phyloP scores from a whole-genome alignment of 2,888 invertebrate genomes.

The Hemaris fuciformis region DNA sequence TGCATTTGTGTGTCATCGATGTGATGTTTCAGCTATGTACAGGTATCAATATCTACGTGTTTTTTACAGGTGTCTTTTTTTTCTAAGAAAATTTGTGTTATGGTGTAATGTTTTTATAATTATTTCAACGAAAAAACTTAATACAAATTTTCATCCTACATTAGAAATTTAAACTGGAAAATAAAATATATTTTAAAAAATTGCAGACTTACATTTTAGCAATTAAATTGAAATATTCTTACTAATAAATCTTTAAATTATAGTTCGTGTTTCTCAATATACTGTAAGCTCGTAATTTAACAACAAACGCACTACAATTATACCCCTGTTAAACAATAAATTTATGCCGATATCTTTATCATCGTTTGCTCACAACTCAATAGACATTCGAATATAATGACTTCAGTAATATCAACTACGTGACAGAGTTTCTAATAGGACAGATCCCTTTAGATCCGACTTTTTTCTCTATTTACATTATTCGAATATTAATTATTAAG shows the following conservation, averaged over 20 bases:
- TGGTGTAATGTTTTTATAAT: too few relatives aligned
- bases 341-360: constrained; percentile 64
- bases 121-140: too few relatives aligned
- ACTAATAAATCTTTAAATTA: background rate
- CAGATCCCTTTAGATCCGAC: constrained; percentile 23
- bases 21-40: constrained; percentile 69
- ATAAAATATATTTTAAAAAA: too few relatives aligned
- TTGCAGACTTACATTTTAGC: too few relatives aligned
- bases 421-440: constrained; percentile 32
- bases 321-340: constrained; percentile 58
- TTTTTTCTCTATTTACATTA: background rate
- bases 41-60: constrained; percentile 67
- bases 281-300: background rate
- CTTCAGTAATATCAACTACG: constrained; percentile 67
- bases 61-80: background rate
- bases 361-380: constrained; percentile 63
- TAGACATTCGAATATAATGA: constrained; percentile 74
- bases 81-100: too few relatives aligned
- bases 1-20: constrained; percentile 61
- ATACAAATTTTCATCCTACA: background rate
- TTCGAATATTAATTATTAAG: too few relatives aligned
- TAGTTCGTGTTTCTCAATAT: background rate
- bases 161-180: too few relatives aligned
- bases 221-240: background rate
- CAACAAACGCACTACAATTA: constrained; percentile 32